Evolutionary conservation across 2,888 invertebrate species (phyloP), one percentile per base, ranked within the genome.

Genomic region (Morpho helenor): DNA sequence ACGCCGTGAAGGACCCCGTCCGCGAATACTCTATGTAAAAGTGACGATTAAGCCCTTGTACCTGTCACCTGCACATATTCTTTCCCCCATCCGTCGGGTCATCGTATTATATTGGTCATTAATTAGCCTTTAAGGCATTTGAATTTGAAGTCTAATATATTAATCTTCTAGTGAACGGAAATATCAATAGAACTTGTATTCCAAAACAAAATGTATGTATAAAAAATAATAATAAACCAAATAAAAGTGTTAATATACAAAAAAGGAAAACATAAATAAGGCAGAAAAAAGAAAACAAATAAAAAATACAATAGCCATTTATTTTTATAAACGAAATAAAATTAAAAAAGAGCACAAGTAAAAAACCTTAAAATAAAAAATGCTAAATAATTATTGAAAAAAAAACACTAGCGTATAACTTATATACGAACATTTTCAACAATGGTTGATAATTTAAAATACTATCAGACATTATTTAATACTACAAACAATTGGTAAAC

Each of bases 301-400:
- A 22, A 61, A 61, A 60, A 53, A 51, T 52, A 59, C 52, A 56
- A 56, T 56, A 61, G 54, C 59, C 58, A 61, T 68, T 73, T 72
- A 65, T 67, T 67, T 66, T 65, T 40, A 68, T 68, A 67, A 75
- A 75, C 69, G 71, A 71, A 76, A 74, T 73, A 73, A 76, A 77
- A 74, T 68, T 62, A 57, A 72, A 75, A 3, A 75, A 72, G 67
- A 75, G 72, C 75, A 76, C 73, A 75, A 49, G 61, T 53, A 71
- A 66, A n/a, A 56, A 59, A 48, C 16, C 60, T 61, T 63, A 63
- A 56, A 64, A 63, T 52, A 52, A 60, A 31, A 65, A 59, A 58
- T 56, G 48, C 49, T 54, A 60, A 56, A 60, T 58, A 51, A 58
- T 50, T 41, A 44, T 23, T n/a, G 56, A 42, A 22, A 8, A 45